Conservation (phyloP, 2,113 vertebrate genomes). For the Ornithorhynchus anatinus region DNA sequence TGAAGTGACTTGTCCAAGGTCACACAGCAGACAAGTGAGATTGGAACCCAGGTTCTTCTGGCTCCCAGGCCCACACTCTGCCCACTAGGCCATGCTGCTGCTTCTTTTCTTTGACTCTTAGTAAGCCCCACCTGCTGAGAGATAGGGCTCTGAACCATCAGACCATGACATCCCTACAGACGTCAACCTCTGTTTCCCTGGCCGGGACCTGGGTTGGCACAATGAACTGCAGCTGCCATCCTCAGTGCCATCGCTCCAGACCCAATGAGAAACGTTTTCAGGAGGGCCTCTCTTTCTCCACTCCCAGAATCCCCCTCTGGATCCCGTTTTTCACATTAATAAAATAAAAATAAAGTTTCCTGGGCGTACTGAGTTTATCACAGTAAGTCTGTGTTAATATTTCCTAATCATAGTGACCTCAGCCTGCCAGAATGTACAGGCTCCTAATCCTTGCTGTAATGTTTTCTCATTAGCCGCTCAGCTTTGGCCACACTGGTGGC, state of each 20-base stretch:
- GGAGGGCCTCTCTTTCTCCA: neutral
- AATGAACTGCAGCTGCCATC: neutral
- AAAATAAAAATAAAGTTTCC: constrained; percentile 64
- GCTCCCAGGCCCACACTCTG: too few species aligned
- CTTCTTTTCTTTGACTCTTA: too few species aligned
- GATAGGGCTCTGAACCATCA: neutral
- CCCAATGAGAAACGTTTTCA: neutral
- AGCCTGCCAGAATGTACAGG: constrained; percentile 74
- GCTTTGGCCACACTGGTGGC: constrained; percentile 86
- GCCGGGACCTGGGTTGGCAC: too few species aligned
- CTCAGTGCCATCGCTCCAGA: neutral
- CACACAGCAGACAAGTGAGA: too few species aligned
- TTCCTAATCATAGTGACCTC: constrained; percentile 74
- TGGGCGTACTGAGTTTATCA: constrained; percentile 66
- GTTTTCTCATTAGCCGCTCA: constrained; percentile 90
- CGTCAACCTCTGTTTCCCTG: neutral
- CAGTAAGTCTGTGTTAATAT: constrained; percentile 69
- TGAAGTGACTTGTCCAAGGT: too few species aligned
- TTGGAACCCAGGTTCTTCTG: too few species aligned
- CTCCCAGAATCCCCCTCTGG: constrained; percentile 16
- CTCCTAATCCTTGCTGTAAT: constrained; percentile 89
- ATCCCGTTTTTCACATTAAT: constrained; percentile 39
- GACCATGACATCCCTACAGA: neutral
- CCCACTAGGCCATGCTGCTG: too few species aligned
- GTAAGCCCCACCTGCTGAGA: too few species aligned